phyloP scores from a whole-genome alignment of 2,888 invertebrate genomes.

The Pilophorus perplexus region DNA sequence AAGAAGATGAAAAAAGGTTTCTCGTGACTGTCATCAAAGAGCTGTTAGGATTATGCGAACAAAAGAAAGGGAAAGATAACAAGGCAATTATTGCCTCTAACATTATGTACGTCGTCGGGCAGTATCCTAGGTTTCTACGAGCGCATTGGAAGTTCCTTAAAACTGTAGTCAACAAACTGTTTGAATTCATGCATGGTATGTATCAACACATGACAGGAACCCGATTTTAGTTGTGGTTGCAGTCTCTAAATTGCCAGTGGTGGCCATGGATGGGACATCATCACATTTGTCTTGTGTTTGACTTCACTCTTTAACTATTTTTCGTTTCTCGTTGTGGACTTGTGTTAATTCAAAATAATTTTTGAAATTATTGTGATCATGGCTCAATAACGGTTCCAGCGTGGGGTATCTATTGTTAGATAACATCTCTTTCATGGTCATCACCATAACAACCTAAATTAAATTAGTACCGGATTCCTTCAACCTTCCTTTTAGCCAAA shows the following conservation, averaged over 20 bases:
- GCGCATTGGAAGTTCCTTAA: slow-evolving; percentile 99
- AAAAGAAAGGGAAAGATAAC: slow-evolving; percentile 98
- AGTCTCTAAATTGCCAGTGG: not conserved
- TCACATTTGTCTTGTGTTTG: no score
- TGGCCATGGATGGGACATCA: no score
- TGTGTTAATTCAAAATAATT: no score
- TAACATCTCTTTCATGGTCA: no score
- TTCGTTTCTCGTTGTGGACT: no score
- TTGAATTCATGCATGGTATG: slow-evolving; percentile 96
- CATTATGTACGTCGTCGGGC: slow-evolving; percentile 99
- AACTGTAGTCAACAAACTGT: slow-evolving; percentile 98
- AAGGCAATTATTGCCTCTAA: slow-evolving; percentile 99
- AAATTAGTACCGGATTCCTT: no score
- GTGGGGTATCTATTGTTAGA: no score
- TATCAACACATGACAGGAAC: slow-evolving; percentile 26
- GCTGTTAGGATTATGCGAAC: slow-evolving; percentile 93
- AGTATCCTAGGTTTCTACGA: slow-evolving; percentile 95
- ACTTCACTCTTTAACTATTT: no score
- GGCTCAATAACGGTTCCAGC: no score
- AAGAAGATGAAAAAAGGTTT: slow-evolving; percentile 98
- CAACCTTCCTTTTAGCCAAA: no score
- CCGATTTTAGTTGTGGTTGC: not conserved
- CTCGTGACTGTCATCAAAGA: slow-evolving; percentile 98
- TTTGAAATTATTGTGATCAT: no score
- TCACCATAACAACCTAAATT: no score